Conservation (phyloP, 2,797 vertebrate species). For the Cheirogaleus major region DNA sequence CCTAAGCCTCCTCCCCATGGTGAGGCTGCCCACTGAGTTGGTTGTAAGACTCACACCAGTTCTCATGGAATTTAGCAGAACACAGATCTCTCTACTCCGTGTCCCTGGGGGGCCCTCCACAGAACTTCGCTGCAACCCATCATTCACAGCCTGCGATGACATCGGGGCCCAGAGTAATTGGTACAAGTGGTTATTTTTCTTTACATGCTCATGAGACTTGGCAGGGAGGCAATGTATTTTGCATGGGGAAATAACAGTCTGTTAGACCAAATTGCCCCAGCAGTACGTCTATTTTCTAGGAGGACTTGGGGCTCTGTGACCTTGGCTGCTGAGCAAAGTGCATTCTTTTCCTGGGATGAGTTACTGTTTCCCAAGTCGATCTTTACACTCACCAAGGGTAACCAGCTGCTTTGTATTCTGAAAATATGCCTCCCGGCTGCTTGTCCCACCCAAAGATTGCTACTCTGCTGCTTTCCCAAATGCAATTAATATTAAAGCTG, state of each 20-base stretch:
- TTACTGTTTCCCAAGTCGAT: conserved; percentile 44
- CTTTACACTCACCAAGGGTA: not conserved
- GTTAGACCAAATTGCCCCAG: conserved; percentile 56
- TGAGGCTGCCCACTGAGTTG: not conserved
- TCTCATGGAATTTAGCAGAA: conserved; percentile 43
- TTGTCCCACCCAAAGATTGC: not conserved
- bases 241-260: conserved; percentile 43
- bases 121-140: not conserved
- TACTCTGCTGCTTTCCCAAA: conserved; percentile 49
- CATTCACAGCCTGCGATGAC: not conserved
- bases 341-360: conserved; percentile 50
- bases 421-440: not conserved
- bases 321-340: not conserved
- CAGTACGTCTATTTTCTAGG: not conserved
- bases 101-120: not conserved
- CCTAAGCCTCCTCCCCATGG: not conserved
- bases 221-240: conserved; percentile 54
- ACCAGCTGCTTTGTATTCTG: conserved; percentile 22
- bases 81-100: not conserved
- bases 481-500: conserved; percentile 57
- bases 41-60: not conserved
- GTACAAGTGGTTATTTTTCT: conserved; percentile 52
- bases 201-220: conserved; percentile 49
- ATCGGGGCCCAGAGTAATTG: conserved; percentile 6
- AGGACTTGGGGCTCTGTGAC: conserved; percentile 29